phyloP scores from a whole-genome alignment of 2,888 invertebrate genomes.

The Stenoptilia bipunctidactyla region DNA sequence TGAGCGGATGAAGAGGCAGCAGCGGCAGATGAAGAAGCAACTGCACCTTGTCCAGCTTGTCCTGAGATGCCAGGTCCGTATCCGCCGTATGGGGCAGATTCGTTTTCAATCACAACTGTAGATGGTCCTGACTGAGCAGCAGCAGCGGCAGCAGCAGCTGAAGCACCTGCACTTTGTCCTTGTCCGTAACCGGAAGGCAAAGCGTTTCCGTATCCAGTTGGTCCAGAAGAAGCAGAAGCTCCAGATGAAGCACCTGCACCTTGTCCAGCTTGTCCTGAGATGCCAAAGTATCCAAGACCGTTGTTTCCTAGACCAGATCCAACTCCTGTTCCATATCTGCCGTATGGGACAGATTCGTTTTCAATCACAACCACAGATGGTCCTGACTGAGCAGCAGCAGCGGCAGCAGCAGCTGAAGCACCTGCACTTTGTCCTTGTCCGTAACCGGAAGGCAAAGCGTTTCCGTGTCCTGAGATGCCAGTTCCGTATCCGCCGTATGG shows the following conservation, averaged over 20 bases:
- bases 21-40: no score
- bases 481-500: constrained; percentile 6
- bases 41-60: no score
- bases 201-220: background rate
- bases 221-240: background rate
- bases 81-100: no score
- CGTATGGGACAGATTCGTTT: constrained; percentile 4
- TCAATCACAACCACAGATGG: background rate
- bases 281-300: no score
- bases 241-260: no score
- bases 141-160: constrained; percentile 1
- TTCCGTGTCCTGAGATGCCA: background rate
- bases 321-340: constrained; percentile 6
- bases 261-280: no score
- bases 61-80: no score
- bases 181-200: no score
- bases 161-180: constrained; percentile 2
- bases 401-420: constrained; percentile 4
- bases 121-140: constrained; percentile 6
- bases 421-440: no score
- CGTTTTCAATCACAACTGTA: no score
- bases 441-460: background rate
- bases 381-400: constrained; percentile 1
- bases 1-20: no score
- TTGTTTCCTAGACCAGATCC: background rate